A percentile compares a stretch with the other conserved stretches of the same genome.
phyloP scores from a whole-genome alignment of 2,888 invertebrate genomes.

The Xestobium rufovillosum region DNA sequence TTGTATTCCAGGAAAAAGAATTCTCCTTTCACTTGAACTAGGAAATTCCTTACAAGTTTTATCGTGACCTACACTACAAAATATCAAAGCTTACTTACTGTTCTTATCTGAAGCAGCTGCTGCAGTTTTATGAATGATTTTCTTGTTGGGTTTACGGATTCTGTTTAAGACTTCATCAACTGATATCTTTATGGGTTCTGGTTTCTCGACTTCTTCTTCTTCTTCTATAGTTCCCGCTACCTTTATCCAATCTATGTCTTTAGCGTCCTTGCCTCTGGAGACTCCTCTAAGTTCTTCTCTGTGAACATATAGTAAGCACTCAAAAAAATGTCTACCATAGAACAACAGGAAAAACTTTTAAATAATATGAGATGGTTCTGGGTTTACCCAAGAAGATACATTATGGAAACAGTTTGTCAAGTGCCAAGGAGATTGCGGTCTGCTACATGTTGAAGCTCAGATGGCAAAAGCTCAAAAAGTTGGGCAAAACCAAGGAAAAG shows the following conservation, averaged over 20 bases:
- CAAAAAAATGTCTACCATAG: no score
- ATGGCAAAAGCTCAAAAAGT: slow-evolving; percentile 1
- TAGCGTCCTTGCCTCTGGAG: slow-evolving; percentile 72
- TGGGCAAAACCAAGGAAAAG: slow-evolving; percentile 1
- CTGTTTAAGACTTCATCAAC: slow-evolving; percentile 63
- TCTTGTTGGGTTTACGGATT: slow-evolving; percentile 60
- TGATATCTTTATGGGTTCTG: slow-evolving; percentile 69
- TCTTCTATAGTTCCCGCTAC: slow-evolving; percentile 59
- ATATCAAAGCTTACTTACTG: no score
- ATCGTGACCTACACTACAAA: no score
- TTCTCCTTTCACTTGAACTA: no score
- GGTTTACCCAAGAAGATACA: no score
- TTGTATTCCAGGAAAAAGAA: no score
- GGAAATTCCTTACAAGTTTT: no score
- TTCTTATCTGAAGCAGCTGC: slow-evolving; percentile 48
- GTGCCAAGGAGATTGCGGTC: background rate
- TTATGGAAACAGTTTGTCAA: no score
- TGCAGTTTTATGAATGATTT: slow-evolving; percentile 43
- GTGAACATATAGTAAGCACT: slow-evolving; percentile 18
- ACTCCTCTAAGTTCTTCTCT: slow-evolving; percentile 81
- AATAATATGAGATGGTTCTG: no score
- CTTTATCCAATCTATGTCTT: slow-evolving; percentile 79
- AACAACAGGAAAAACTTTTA: slow-evolving; percentile 4
- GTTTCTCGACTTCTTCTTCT: slow-evolving; percentile 58
- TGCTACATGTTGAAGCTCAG: background rate